Evolutionary conservation across 1,140 invertebrate genomes (phyloP).

Genomic region (Lasioglossum albipes): DNA sequence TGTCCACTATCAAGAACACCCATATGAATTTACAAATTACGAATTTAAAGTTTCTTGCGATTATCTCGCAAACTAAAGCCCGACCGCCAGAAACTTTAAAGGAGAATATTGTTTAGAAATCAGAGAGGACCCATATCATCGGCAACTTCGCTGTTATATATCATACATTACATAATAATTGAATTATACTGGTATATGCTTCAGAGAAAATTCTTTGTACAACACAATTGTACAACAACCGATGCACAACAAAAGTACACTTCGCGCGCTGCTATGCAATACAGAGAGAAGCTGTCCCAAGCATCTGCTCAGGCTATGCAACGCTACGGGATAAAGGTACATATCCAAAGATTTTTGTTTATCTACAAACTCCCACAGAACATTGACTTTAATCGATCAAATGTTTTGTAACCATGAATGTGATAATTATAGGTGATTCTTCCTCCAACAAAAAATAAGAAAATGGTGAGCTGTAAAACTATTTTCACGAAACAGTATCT

Average conservation of each 20-base stretch:
- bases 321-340: constrained; percentile 93
- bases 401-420: constrained; percentile 46
- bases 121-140: too few relatives aligned
- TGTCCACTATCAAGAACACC: too few relatives aligned
- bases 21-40: too few relatives aligned
- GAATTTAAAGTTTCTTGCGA: too few relatives aligned
- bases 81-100: too few relatives aligned
- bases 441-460: constrained; percentile 70
- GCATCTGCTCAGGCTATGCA: constrained; percentile 93
- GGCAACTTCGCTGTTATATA: neutral
- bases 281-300: constrained; percentile 91
- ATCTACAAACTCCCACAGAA: neutral
- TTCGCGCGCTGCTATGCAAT: constrained; percentile 95
- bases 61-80: too few relatives aligned
- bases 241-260: constrained; percentile 99
- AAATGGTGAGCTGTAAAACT: constrained; percentile 73
- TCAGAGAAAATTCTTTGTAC: constrained; percentile 94
- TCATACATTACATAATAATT: neutral
- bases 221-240: constrained; percentile 94
- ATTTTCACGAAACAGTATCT: constrained; percentile 34
- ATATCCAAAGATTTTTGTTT: neutral
- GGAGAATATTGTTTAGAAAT: too few relatives aligned
- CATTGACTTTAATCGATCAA: constrained; percentile 64
- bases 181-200: constrained; percentile 15
- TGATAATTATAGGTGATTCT: constrained; percentile 76